Conservation (phyloP, 2,113 vertebrate species). For the Telmatochromis sp. region DNA sequence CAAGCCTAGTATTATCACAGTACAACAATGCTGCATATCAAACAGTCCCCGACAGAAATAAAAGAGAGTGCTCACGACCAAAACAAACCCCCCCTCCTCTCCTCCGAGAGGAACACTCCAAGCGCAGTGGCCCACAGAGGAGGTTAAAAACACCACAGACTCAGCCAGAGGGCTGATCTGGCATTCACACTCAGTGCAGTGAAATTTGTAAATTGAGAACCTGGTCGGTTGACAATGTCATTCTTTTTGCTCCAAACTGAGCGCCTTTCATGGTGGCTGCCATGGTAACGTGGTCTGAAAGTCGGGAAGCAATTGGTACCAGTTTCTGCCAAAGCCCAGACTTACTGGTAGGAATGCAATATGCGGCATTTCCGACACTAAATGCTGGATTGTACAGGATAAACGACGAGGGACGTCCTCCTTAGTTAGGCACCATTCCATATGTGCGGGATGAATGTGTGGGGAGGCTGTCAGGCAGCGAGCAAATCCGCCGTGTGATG, state of each 20-base stretch:
- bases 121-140: background rate
- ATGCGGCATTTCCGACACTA: conserved; percentile 50
- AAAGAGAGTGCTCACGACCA: conserved; percentile 46
- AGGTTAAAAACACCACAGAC: conserved; percentile 31
- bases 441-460: conserved; percentile 43
- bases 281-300: conserved; percentile 77
- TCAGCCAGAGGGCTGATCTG: conserved; percentile 13
- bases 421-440: conserved; percentile 30
- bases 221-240: conserved; percentile 67
- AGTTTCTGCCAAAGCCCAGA: conserved; percentile 71
- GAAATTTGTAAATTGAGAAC: conserved; percentile 64
- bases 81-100: conserved; percentile 22
- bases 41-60: conserved; percentile 56
- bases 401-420: conserved; percentile 12
- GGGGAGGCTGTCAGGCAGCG: background rate
- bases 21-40: conserved; percentile 75
- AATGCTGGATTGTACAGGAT: conserved; percentile 34
- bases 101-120: conserved; percentile 16
- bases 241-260: conserved; percentile 70
- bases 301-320: conserved; percentile 72
- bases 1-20: conserved; percentile 63
- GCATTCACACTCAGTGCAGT: conserved; percentile 20
- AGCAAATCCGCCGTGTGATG: conserved; percentile 34
- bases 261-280: conserved; percentile 72
- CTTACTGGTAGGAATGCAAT: conserved; percentile 63